These are phyloP conservation scores for Elegia similella DNA, from an alignment of 2,888 invertebrate genomes.

Conservation along the genomic window DNA sequence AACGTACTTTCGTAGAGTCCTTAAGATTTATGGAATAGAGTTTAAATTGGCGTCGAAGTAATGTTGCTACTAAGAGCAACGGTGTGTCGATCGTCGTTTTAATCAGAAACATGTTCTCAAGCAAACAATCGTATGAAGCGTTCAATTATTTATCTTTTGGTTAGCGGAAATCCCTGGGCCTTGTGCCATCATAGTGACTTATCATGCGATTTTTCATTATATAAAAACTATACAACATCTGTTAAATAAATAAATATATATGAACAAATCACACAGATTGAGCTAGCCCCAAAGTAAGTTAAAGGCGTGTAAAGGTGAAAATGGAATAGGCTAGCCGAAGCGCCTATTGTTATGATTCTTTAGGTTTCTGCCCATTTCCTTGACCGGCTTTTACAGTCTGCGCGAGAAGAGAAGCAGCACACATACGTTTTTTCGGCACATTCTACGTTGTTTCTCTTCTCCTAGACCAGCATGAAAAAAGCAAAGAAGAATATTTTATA, in stretches of 20 bases:
- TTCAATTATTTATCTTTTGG: background rate
- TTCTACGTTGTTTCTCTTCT: no score
- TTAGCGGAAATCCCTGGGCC: constrained; percentile 9
- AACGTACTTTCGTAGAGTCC: constrained; percentile 24
- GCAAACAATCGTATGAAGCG: constrained; percentile 24
- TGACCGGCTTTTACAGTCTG: no score
- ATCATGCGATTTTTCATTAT: no score
- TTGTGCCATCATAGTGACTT: background rate
- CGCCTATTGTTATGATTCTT: no score
- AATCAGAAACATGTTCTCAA: constrained; percentile 22
- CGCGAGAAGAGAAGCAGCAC: no score
- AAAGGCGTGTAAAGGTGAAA: no score
- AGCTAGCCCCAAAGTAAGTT: background rate
- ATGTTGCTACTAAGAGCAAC: background rate
- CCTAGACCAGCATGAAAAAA: no score
- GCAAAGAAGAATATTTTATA: no score
- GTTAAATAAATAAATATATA: background rate
- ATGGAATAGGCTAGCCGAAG: no score
- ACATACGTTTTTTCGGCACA: no score
- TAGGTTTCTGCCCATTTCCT: no score
- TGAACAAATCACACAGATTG: background rate
- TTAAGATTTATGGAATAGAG: constrained; percentile 3
- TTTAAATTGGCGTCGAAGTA: background rate
- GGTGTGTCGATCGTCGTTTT: constrained; percentile 1
- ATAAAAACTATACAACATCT: no score